Conservation (phyloP, 2,797 vertebrate genomes). For the Knipowitschia caucasica region DNA sequence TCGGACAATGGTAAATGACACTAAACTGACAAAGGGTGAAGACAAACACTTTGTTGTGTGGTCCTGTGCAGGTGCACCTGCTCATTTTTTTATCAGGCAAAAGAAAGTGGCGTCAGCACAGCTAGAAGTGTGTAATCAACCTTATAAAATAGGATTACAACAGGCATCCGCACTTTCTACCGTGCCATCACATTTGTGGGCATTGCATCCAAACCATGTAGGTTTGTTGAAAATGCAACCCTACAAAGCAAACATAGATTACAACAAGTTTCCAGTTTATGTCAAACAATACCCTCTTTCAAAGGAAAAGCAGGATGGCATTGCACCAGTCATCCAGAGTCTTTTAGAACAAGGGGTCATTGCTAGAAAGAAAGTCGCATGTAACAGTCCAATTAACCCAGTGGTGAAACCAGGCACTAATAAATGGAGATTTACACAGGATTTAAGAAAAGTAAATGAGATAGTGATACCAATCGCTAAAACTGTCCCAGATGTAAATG, state of each 20-base stretch:
- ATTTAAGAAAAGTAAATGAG: slow-evolving; percentile 1
- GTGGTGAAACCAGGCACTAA: neutral
- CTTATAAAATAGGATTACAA: neutral
- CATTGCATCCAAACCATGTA: slow-evolving; percentile 2
- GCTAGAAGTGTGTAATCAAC: neutral
- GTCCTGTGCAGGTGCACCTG: neutral
- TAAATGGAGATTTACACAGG: neutral
- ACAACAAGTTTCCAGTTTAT: neutral
- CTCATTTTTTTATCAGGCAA: neutral
- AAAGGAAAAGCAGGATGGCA: neutral
- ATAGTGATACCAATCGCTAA: neutral
- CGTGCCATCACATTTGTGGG: neutral
- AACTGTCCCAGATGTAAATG: neutral
- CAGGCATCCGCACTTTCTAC: neutral
- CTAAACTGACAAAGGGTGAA: neutral
- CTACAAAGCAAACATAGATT: neutral
- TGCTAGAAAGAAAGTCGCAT: too few species aligned
- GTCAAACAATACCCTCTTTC: neutral
- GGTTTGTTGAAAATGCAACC: neutral
- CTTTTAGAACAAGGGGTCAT: neutral
- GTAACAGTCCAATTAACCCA: neutral
- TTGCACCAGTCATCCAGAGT: neutral
- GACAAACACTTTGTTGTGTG: neutral
- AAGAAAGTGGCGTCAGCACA: neutral
- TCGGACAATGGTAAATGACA: neutral